These are phyloP conservation scores for Amphiura filiformis DNA, from an alignment of 35 echinoderm and acorn worm species.

Conservation along the genomic window DNA sequence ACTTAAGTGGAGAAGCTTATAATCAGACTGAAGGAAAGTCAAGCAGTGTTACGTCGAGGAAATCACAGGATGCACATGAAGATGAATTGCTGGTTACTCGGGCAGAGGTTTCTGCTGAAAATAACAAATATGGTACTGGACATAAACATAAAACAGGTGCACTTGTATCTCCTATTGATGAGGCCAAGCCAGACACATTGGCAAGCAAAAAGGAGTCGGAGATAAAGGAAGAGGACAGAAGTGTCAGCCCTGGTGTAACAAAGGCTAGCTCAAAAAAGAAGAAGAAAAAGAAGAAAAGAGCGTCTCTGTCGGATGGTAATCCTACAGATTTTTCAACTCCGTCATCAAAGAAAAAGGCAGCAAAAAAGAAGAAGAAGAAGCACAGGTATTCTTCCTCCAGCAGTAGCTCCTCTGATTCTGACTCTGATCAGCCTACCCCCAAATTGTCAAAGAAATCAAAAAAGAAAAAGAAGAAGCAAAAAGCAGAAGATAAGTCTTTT, in stretches of 20 bases:
- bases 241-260: not conserved
- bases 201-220: not conserved
- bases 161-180: too few relatives aligned
- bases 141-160: too few relatives aligned
- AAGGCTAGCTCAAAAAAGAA: not conserved
- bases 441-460: not conserved
- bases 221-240: not conserved
- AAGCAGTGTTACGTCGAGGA: too few relatives aligned
- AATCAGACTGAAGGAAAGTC: too few relatives aligned
- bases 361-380: not conserved
- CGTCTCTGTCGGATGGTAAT: not conserved
- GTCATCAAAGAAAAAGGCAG: too few relatives aligned
- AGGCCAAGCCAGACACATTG: too few relatives aligned
- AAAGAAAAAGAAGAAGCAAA: not conserved
- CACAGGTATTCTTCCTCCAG: not conserved
- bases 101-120: too few relatives aligned
- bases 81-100: too few relatives aligned
- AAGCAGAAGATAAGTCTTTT: not conserved
- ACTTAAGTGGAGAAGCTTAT: too few relatives aligned
- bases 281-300: not conserved
- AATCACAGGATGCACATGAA: too few relatives aligned
- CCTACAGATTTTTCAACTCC: not conserved
- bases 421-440: not conserved
- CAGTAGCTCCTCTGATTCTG: conserved; percentile 4
- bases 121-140: too few relatives aligned